These are phyloP conservation scores for Progne subis DNA, from an alignment of 2,113 vertebrate species.

Conservation along the genomic window DNA sequence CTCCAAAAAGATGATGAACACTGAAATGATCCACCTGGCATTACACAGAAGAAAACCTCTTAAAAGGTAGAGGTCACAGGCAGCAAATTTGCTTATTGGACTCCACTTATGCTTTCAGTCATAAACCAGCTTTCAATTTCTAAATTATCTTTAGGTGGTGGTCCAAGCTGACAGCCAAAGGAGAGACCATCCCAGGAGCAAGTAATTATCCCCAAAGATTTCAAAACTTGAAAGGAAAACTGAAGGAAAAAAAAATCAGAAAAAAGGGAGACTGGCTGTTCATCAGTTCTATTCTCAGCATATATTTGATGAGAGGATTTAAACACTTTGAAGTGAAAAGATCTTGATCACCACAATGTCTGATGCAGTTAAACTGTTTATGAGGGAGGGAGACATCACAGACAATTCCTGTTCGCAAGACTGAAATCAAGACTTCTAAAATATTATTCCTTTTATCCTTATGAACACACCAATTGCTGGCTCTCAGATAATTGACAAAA, in stretches of 20 bases:
- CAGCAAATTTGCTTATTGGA: slow-evolving; percentile 30
- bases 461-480: neutral
- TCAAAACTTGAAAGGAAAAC: slow-evolving; percentile 39
- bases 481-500: slow-evolving; percentile 54
- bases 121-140: slow-evolving; percentile 18
- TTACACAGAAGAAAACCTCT: neutral
- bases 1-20: neutral
- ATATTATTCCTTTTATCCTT: neutral
- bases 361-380: slow-evolving; percentile 24
- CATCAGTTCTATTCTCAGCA: slow-evolving; percentile 28
- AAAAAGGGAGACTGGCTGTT: slow-evolving; percentile 17
- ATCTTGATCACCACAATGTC: slow-evolving; percentile 50
- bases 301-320: slow-evolving; percentile 49
- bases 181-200: neutral
- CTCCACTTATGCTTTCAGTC: neutral
- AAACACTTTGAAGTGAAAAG: slow-evolving; percentile 60
- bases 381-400: neutral
- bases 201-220: slow-evolving; percentile 55
- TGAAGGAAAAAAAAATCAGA: neutral
- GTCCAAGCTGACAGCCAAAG: slow-evolving; percentile 36
- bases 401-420: slow-evolving; percentile 9
- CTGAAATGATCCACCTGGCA: neutral
- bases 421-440: slow-evolving; percentile 38
- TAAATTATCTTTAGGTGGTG: slow-evolving; percentile 47
- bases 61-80: neutral